A percentile compares a stretch with the other conserved stretches of the same genome.
These are phyloP conservation scores for Lithophane socia DNA, from an alignment of 2,888 invertebrate genomes.

Conservation along the genomic window DNA sequence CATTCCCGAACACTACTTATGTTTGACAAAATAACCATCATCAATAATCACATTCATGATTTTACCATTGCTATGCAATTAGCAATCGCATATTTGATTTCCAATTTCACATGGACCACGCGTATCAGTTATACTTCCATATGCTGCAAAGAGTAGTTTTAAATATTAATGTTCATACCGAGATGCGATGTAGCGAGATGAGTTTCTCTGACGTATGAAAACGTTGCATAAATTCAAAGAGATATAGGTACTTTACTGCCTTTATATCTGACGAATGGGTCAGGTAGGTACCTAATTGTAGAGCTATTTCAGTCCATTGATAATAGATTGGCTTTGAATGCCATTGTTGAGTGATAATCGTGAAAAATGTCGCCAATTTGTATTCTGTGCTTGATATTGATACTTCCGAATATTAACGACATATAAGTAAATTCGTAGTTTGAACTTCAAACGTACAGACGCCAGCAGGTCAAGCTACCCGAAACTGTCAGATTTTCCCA, in stretches of 20 bases:
- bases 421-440: neutral
- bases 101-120: constrained; percentile 1
- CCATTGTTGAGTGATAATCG: constrained; percentile 9
- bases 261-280: neutral
- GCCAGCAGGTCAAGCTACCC: too few species aligned
- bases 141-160: constrained; percentile 16
- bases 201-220: neutral
- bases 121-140: neutral
- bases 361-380: neutral
- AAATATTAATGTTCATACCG: constrained; percentile 27
- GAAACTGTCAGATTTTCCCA: too few species aligned
- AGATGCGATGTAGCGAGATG: neutral
- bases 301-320: neutral
- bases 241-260: neutral
- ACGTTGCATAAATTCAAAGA: constrained; percentile 20
- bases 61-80: constrained; percentile 18
- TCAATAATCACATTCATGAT: constrained; percentile 17
- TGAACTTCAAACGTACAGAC: neutral
- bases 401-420: neutral
- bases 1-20: neutral
- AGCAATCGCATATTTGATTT: constrained; percentile 23
- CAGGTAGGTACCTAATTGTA: neutral
- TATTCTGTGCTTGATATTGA: constrained; percentile 4
- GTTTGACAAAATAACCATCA: neutral
- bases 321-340: constrained; percentile 9